Evolutionary conservation across 37 sponge, comb jelly and placozoan genomes (phyloP).

Genomic region (Eunapius fragilis): DNA sequence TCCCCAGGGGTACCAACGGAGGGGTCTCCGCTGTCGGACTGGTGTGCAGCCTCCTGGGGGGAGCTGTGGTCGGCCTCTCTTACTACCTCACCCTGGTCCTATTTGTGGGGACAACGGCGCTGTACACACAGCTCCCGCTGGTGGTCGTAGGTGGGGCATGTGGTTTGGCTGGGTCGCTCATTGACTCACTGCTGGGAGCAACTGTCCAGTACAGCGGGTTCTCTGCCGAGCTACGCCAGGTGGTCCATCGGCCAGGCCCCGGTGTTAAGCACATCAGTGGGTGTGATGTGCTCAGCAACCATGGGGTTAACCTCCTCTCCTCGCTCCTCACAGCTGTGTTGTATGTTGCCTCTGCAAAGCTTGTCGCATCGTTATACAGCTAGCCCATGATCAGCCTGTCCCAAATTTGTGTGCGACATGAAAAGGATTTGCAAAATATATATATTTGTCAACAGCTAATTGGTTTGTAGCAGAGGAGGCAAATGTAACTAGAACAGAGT

Average conservation of each 20-base stretch:
- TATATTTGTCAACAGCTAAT: no score
- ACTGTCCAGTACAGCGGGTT: constrained; percentile 84
- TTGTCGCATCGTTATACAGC: neutral
- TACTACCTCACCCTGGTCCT: constrained; percentile 37
- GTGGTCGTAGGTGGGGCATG: constrained; percentile 47
- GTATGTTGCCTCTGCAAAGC: neutral
- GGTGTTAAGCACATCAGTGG: constrained; percentile 82
- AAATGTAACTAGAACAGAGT: no score
- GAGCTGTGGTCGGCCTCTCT: constrained; percentile 69
- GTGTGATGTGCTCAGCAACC: constrained; percentile 67
- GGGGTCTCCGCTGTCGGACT: constrained; percentile 78
- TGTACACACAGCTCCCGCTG: constrained; percentile 26
- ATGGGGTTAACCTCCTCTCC: constrained; percentile 90
- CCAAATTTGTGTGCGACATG: neutral
- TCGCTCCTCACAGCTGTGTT: constrained; percentile 64
- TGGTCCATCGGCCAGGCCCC: constrained; percentile 47
- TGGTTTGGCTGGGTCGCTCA: constrained; percentile 79
- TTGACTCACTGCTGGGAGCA: constrained; percentile 90
- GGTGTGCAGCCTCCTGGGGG: constrained; percentile 75
- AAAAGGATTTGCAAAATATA: no score
- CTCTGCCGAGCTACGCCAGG: constrained; percentile 25
- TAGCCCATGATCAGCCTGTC: neutral
- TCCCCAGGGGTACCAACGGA: constrained; percentile 94
- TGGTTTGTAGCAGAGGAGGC: no score
- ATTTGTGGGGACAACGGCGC: constrained; percentile 6